Conservation (phyloP, 1,140 invertebrate genomes). For the Rhagoletis zephyria region DNA sequence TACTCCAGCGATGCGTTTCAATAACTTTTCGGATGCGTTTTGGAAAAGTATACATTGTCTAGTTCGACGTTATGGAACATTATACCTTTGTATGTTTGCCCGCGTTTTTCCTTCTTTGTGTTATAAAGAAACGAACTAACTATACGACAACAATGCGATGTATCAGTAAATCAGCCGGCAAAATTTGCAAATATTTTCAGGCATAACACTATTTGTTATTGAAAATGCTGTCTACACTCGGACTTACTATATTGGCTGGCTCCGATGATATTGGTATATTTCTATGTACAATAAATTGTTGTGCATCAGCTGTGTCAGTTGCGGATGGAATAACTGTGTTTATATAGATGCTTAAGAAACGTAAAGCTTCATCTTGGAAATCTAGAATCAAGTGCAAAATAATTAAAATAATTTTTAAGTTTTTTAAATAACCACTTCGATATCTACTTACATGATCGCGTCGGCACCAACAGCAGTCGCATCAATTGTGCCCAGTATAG, state of each 20-base stretch:
- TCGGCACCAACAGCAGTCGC: slow-evolving; percentile 60
- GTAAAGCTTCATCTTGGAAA: slow-evolving; percentile 64
- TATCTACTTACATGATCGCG: slow-evolving; percentile 63
- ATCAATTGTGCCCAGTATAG: slow-evolving; percentile 68
- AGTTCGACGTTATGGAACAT: too few relatives aligned
- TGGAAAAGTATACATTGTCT: too few relatives aligned
- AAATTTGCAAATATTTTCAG: not conserved
- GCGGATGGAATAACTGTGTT: slow-evolving; percentile 62
- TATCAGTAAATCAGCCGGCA: too few relatives aligned
- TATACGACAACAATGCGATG: too few relatives aligned
- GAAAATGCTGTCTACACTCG: not conserved
- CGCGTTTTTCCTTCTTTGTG: too few relatives aligned
- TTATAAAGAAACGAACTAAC: too few relatives aligned
- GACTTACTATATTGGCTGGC: not conserved
- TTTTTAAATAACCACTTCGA: not conserved
- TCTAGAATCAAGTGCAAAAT: slow-evolving; percentile 55
- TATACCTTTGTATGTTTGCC: too few relatives aligned
- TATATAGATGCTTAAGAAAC: slow-evolving; percentile 64
- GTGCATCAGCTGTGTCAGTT: slow-evolving; percentile 62
- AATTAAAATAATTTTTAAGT: slow-evolving; percentile 3
- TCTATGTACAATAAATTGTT: slow-evolving; percentile 68
- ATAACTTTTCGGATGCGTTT: too few relatives aligned
- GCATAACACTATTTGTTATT: not conserved
- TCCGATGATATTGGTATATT: not conserved
- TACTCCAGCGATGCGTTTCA: too few relatives aligned